A percentile compares a stretch with the other conserved stretches of the same genome.
These are phyloP conservation scores for Dasyprocta punctata DNA, from an alignment of 2,113 vertebrate species.

Conservation along the genomic window DNA sequence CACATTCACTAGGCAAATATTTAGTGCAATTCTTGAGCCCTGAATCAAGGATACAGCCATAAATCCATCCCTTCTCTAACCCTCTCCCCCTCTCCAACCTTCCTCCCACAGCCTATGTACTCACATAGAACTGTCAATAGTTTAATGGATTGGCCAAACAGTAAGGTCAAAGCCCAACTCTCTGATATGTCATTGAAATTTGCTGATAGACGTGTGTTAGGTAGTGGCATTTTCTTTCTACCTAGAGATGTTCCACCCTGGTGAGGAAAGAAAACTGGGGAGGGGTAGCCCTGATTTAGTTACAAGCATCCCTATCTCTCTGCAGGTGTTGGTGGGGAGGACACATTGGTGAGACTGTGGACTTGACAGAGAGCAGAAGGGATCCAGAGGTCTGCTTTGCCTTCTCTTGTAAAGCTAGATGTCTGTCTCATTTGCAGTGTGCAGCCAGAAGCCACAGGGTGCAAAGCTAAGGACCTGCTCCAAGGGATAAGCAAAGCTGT, in stretches of 20 bases:
- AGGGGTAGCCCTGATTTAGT: slow-evolving; percentile 26
- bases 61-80: background rate
- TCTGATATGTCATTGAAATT: background rate
- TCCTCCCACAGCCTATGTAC: background rate
- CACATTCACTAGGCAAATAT: slow-evolving; percentile 6
- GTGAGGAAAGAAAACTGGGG: slow-evolving; percentile 38
- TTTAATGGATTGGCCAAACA: background rate
- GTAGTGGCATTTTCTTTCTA: slow-evolving; percentile 41
- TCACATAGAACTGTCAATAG: background rate
- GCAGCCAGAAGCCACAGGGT: background rate
- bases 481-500: background rate
- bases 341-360: background rate
- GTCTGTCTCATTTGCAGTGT: slow-evolving; percentile 24
- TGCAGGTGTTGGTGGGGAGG: background rate
- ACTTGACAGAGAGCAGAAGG: slow-evolving; percentile 57
- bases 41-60: background rate
- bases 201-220: slow-evolving; percentile 35
- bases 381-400: slow-evolving; percentile 63
- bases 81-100: background rate
- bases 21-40: background rate
- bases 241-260: slow-evolving; percentile 6
- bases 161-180: background rate
- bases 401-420: slow-evolving; percentile 34
- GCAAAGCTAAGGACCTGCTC: slow-evolving; percentile 27
- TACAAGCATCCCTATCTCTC: slow-evolving; percentile 23